Evolutionary conservation across 2,113 vertebrate species (phyloP).

Genomic region (Clinocottus analis): DNA sequence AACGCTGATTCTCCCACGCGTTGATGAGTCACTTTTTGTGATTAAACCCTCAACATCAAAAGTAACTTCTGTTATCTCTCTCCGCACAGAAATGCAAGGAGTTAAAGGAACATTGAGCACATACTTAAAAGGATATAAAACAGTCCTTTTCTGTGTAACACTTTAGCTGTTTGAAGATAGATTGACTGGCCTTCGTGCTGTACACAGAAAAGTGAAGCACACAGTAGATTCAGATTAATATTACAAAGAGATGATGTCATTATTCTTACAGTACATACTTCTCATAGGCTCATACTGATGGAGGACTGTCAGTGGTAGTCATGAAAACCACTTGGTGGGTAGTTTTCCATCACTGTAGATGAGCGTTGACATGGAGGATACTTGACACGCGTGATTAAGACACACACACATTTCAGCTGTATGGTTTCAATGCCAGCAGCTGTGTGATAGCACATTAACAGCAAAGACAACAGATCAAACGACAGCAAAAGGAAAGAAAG

Average conservation of each 20-base stretch:
- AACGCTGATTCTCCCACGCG: background rate
- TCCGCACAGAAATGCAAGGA: background rate
- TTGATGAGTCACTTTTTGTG: conserved; percentile 28
- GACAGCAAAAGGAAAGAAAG: conserved; percentile 5
- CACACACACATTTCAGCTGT: conserved; percentile 31
- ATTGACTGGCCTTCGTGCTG: conserved; percentile 53
- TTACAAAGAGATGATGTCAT: conserved; percentile 25
- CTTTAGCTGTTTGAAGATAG: conserved; percentile 33
- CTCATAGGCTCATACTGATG: conserved; percentile 31
- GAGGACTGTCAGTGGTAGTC: background rate
- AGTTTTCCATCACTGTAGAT: background rate
- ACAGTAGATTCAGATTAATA: background rate
- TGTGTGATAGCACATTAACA: conserved; percentile 17
- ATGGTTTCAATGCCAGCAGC: conserved; percentile 27
- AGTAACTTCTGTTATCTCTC: background rate
- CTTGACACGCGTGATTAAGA: conserved; percentile 21
- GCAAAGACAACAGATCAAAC: conserved; percentile 37
- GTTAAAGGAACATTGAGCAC: background rate
- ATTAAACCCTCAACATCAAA: conserved; percentile 22
- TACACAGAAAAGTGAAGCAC: conserved; percentile 52
- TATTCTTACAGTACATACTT: conserved; percentile 20
- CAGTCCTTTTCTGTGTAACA: conserved; percentile 32
- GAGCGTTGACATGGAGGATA: conserved; percentile 13
- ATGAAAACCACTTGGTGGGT: conserved; percentile 4
- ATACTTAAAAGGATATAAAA: conserved; percentile 45